Percentiles rank a stretch among this genome's conserved stretches.
Evolutionary conservation across 2,797 vertebrate species (phyloP).

Genomic region (Babyrousa celebensis): DNA sequence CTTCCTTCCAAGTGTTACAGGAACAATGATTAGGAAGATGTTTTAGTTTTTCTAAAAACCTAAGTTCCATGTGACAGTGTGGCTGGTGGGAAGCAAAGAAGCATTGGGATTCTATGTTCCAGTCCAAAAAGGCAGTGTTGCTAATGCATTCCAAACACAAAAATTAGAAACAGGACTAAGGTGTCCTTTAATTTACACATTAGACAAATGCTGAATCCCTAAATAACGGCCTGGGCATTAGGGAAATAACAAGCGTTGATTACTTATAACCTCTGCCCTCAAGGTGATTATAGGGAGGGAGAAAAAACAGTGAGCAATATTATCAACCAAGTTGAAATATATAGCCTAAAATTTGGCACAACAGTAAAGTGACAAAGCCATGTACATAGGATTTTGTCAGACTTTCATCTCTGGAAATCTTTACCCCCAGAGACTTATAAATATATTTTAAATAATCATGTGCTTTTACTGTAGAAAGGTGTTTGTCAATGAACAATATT

Average conservation of each 20-base stretch:
- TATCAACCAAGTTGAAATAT: neutral
- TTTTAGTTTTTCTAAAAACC: conserved; percentile 12
- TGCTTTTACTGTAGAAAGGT: conserved; percentile 24
- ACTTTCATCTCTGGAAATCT: conserved; percentile 19
- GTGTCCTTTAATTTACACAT: neutral
- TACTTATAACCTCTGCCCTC: neutral
- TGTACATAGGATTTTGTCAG: conserved; percentile 7
- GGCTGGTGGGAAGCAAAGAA: neutral
- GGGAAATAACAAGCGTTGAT: neutral
- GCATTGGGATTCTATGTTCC: neutral
- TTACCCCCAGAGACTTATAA: neutral
- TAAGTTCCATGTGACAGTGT: neutral
- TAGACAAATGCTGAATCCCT: neutral
- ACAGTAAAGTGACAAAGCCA: neutral
- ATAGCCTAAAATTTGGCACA: neutral
- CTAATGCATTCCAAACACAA: neutral
- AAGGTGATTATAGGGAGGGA: neutral
- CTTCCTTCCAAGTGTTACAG: neutral
- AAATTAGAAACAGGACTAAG: neutral
- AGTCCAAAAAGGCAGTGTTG: neutral
- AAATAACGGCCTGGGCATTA: neutral
- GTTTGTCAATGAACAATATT: neutral
- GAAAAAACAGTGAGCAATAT: neutral
- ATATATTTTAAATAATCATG: neutral
- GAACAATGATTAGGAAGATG: neutral